phyloP scores from a whole-genome alignment of 2,113 vertebrate species.

The Polypterus bichir region DNA sequence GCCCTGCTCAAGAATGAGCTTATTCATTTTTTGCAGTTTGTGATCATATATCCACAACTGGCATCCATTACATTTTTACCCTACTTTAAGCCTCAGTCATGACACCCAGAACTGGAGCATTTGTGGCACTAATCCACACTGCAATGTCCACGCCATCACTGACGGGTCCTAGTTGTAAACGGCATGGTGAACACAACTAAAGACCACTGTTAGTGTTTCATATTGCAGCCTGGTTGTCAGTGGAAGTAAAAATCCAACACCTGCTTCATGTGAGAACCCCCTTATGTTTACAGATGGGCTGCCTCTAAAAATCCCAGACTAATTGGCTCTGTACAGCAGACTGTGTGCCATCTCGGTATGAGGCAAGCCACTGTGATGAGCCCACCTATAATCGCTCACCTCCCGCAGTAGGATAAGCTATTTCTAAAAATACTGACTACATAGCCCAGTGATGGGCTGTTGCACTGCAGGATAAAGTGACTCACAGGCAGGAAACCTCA shows the following conservation, averaged over 20 bases:
- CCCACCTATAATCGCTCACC: background rate
- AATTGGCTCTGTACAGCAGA: conserved; percentile 1
- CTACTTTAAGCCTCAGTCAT: no score
- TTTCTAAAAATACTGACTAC: background rate
- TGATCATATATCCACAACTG: no score
- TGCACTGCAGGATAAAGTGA: background rate
- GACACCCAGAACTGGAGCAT: no score
- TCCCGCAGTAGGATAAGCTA: background rate
- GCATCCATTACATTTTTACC: no score
- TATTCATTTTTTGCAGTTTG: no score
- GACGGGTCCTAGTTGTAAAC: no score
- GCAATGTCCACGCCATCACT: no score
- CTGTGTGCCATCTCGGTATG: background rate
- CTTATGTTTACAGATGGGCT: background rate
- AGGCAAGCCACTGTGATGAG: background rate
- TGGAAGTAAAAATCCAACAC: background rate
- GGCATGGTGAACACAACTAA: no score
- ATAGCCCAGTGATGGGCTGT: background rate
- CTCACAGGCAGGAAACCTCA: background rate
- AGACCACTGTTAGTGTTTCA: background rate
- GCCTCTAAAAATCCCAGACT: background rate
- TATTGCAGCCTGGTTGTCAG: background rate
- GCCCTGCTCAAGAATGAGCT: no score
- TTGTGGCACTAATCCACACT: no score
- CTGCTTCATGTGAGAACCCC: background rate